phyloP scores from a whole-genome alignment of 2,797 vertebrate genomes.

The Arrhamphus sclerolepis region DNA sequence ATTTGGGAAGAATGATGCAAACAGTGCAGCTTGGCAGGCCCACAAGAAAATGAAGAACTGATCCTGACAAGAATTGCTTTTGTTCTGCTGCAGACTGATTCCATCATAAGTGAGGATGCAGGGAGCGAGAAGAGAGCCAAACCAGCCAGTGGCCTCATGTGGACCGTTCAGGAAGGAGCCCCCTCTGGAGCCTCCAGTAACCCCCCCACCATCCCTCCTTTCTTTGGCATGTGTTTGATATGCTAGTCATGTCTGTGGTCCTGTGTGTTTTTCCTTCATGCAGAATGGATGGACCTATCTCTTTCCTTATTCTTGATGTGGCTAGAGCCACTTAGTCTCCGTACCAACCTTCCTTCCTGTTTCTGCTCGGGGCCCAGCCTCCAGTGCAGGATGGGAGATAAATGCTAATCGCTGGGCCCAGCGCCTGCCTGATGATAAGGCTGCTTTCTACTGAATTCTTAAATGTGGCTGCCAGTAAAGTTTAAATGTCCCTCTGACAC shows the following conservation, averaged over 20 bases:
- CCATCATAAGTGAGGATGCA: conserved; percentile 34
- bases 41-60: conserved; percentile 24
- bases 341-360: conserved; percentile 81
- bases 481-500: conserved; percentile 75
- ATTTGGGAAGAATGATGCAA: conserved; percentile 42
- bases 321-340: conserved; percentile 60
- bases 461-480: conserved; percentile 34
- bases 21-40: conserved; percentile 25
- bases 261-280: conserved; percentile 68
- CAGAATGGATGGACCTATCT: conserved; percentile 61
- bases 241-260: conserved; percentile 70
- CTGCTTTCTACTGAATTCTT: conserved; percentile 30
- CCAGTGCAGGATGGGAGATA: conserved; percentile 81
- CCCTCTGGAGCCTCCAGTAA: conserved; percentile 31
- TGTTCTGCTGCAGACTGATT: conserved; percentile 26
- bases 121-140: conserved; percentile 31
- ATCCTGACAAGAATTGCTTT: conserved; percentile 42
- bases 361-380: conserved; percentile 59
- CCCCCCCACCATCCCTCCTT: conserved; percentile 36
- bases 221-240: conserved; percentile 70
- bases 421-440: conserved; percentile 72
- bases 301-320: conserved; percentile 50
- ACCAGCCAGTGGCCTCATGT: conserved; percentile 31
- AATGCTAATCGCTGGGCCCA: conserved; percentile 69
- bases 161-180: conserved; percentile 42